Conservation (phyloP, 2,888 invertebrate genomes). For the Ceraclea dissimilis region DNA sequence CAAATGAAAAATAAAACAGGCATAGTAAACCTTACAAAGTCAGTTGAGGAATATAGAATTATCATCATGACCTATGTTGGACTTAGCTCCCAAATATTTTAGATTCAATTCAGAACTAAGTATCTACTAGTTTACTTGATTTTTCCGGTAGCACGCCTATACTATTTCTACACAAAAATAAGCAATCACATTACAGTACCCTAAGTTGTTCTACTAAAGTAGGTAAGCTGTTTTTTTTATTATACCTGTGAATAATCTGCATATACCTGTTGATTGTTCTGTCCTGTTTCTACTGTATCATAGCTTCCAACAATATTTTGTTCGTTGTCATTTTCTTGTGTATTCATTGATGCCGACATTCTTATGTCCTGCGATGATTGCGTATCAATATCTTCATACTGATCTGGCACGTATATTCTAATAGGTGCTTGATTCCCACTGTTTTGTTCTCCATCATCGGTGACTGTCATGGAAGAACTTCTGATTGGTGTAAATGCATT, state of each 20-base stretch:
- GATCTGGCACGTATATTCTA: constrained; percentile 46
- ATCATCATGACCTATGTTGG: too few relatives aligned
- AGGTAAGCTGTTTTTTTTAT: too few relatives aligned
- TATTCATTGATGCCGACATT: constrained; percentile 22
- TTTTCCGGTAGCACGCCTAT: too few relatives aligned
- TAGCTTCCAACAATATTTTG: constrained; percentile 14
- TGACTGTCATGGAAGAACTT: constrained; percentile 36
- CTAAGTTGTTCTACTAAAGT: too few relatives aligned
- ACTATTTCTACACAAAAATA: too few relatives aligned
- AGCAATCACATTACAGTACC: too few relatives aligned
- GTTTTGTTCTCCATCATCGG: constrained; percentile 39
- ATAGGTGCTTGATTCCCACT: constrained; percentile 43
- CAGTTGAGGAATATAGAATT: too few relatives aligned
- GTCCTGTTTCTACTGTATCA: constrained; percentile 11
- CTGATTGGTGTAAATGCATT: constrained; percentile 35
- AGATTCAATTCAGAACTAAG: too few relatives aligned
- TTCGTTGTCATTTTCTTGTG: constrained; percentile 13
- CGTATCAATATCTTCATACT: constrained; percentile 28
- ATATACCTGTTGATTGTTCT: constrained; percentile 26
- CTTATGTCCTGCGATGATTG: constrained; percentile 26
- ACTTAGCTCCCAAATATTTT: too few relatives aligned
- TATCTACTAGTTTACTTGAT: too few relatives aligned
- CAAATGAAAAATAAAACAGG: too few relatives aligned
- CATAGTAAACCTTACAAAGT: too few relatives aligned
- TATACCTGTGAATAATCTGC: constrained; percentile 28